Conservation (phyloP, 2,113 vertebrate genomes). For the Eurystomus gularis region DNA sequence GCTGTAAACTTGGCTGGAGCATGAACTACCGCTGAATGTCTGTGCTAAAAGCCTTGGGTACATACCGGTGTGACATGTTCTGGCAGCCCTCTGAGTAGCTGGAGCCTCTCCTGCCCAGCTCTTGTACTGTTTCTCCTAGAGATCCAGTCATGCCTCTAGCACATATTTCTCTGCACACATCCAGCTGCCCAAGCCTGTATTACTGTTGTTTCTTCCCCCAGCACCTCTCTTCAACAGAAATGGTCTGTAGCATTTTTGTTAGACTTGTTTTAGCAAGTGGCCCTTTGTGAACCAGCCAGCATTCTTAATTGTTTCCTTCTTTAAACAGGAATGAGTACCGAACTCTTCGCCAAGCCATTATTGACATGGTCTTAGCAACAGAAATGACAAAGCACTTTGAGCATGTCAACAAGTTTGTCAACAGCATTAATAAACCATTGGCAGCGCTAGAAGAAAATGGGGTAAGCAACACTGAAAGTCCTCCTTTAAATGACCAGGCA, state of each 20-base stretch:
- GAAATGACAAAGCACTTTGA: slow-evolving; percentile 99
- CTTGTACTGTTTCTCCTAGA: neutral
- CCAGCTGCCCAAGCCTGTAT: neutral
- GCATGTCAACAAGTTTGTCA: slow-evolving; percentile 98
- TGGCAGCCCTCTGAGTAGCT: neutral
- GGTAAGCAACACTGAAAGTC: slow-evolving; percentile 77
- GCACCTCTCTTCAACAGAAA: neutral
- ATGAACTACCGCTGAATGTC: neutral
- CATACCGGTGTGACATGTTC: fast-evolving
- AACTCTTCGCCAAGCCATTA: slow-evolving; percentile 90
- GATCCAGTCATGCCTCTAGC: neutral
- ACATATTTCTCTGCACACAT: neutral
- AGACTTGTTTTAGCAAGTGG: slow-evolving; percentile 24
- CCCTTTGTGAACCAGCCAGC: neutral
- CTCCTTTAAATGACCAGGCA: neutral
- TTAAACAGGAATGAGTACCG: slow-evolving; percentile 91
- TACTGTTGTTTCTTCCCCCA: neutral
- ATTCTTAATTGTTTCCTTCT: slow-evolving; percentile 45
- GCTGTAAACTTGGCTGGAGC: neutral
- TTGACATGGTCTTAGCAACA: slow-evolving; percentile 97
- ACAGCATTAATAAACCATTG: slow-evolving; percentile 97
- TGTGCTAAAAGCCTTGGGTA: neutral
- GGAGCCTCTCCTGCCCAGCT: neutral
- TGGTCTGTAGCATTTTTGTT: neutral
- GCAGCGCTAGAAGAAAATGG: slow-evolving; percentile 86